Conservation (phyloP, 2,797 vertebrate species). For the Malurus leucopterus region DNA sequence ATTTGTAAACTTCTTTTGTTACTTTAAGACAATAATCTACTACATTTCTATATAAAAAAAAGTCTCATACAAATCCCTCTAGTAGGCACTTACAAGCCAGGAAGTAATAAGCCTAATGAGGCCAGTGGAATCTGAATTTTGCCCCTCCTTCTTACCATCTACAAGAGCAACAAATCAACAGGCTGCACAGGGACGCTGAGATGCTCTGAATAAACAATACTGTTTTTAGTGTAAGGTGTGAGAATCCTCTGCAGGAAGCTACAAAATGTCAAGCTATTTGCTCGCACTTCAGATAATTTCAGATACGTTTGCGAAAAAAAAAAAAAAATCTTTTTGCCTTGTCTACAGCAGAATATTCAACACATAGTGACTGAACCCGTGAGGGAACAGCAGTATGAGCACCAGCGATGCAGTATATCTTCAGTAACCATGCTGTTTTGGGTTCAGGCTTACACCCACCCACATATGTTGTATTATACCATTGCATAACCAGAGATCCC, state of each 20-base stretch:
- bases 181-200: neutral
- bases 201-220: conserved; percentile 18
- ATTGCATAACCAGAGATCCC: conserved; percentile 54
- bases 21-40: neutral
- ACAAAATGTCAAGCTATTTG: conserved; percentile 14
- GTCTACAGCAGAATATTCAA: conserved; percentile 11
- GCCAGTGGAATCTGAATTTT: conserved; percentile 1
- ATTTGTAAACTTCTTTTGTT: neutral
- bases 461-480: conserved; percentile 58
- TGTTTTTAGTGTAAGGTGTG: neutral
- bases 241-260: conserved; percentile 33
- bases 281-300: conserved; percentile 20
- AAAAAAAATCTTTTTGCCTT: neutral
- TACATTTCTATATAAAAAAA: neutral
- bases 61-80: neutral
- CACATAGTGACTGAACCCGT: neutral
- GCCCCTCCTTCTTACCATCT: neutral
- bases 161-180: conserved; percentile 24
- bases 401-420: conserved; percentile 13
- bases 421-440: conserved; percentile 49
- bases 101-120: neutral
- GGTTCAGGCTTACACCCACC: conserved; percentile 63
- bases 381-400: conserved; percentile 40
- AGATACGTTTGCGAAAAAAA: neutral
- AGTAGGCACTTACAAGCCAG: neutral